Percentiles rank a stretch among this genome's conserved stretches.
Evolutionary conservation across 2,888 invertebrate genomes (phyloP).

Genomic region (Dasysyrphus tricinctus): DNA sequence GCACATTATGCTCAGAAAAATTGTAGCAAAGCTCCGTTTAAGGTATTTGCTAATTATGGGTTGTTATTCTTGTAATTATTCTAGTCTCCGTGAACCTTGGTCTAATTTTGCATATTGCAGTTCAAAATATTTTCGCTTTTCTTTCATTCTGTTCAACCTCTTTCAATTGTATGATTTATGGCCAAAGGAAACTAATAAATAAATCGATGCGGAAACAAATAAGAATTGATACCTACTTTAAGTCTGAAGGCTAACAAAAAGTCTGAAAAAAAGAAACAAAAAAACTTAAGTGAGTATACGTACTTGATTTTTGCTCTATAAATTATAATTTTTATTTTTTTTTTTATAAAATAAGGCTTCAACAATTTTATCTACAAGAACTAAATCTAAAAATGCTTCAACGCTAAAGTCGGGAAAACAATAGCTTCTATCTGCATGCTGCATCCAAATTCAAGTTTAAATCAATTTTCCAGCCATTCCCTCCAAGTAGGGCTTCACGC

Average conservation of each 20-base stretch:
- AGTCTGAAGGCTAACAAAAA: background rate
- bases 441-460: slow-evolving; percentile 67
- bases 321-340: slow-evolving; percentile 17
- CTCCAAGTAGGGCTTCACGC: slow-evolving; percentile 59
- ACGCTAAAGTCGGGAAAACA: slow-evolving; percentile 26
- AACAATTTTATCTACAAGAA: slow-evolving; percentile 62
- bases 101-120: too few relatives aligned
- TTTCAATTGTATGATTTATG: too few relatives aligned
- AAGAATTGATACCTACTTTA: background rate
- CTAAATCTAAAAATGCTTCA: slow-evolving; percentile 58
- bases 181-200: slow-evolving; percentile 9
- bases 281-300: background rate
- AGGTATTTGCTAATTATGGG: too few relatives aligned
- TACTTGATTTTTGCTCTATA: slow-evolving; percentile 1
- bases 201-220: slow-evolving; percentile 1
- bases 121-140: too few relatives aligned
- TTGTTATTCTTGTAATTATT: too few relatives aligned
- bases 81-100: too few relatives aligned
- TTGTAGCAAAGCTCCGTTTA: too few relatives aligned
- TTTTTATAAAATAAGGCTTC: slow-evolving; percentile 40
- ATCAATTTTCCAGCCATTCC: slow-evolving; percentile 60
- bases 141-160: background rate
- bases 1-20: too few relatives aligned
- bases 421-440: slow-evolving; percentile 57
- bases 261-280: background rate